A percentile compares a stretch with the other conserved stretches of the same genome.
phyloP scores from a whole-genome alignment of 37 sponge, comb jelly and placozoan species.

The Hormiphora californensis region DNA sequence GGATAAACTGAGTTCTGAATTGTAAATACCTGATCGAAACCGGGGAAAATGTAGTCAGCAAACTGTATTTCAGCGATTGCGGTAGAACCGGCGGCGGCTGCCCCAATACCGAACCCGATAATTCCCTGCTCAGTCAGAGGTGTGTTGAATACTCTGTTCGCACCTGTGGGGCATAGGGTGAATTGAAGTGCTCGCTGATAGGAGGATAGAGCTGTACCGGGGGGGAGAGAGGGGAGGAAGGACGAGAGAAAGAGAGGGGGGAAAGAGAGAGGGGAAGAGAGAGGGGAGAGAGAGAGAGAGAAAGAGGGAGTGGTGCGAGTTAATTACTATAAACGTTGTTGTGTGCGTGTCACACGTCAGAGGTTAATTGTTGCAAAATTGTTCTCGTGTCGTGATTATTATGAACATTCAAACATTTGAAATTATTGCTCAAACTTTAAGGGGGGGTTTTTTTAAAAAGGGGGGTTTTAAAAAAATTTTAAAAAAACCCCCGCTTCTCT shows the following conservation, averaged over 20 bases:
- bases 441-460: too few relatives aligned
- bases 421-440: too few relatives aligned
- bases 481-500: too few relatives aligned
- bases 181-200: too few relatives aligned
- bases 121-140: slow-evolving; percentile 95
- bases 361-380: too few relatives aligned
- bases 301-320: background rate
- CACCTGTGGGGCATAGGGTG: slow-evolving; percentile 56
- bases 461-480: too few relatives aligned
- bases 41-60: slow-evolving; percentile 97
- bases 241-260: background rate
- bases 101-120: slow-evolving; percentile 88
- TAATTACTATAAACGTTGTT: too few relatives aligned
- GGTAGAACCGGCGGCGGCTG: slow-evolving; percentile 81
- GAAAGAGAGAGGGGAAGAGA: background rate
- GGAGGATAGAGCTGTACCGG: too few relatives aligned
- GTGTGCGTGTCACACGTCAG: too few relatives aligned
- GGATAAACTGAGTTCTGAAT: background rate
- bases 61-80: slow-evolving; percentile 99
- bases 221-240: background rate
- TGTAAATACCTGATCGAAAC: slow-evolving; percentile 81
- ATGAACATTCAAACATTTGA: too few relatives aligned
- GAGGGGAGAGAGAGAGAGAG: background rate
- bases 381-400: too few relatives aligned
- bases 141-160: slow-evolving; percentile 85